Evolutionary conservation across 2,888 invertebrate genomes (phyloP).

Genomic region (Cheilosia urbana): DNA sequence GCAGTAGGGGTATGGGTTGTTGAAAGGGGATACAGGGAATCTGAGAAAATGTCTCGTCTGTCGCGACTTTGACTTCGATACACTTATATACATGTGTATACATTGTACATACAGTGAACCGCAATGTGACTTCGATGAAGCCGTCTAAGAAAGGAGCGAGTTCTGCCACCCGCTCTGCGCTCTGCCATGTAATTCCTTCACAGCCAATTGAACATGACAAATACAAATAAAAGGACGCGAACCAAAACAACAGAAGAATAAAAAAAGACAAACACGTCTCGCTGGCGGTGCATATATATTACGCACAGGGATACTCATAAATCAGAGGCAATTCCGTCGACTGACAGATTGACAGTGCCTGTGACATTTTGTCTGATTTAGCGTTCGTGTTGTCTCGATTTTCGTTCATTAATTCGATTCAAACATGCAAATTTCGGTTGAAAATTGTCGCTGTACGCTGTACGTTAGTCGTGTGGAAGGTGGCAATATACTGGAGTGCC

Average conservation of each 20-base stretch:
- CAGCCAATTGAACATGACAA: constrained; percentile 67
- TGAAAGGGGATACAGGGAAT: not conserved
- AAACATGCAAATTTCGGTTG: constrained; percentile 58
- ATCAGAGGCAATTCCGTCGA: constrained; percentile 68
- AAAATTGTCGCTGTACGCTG: not conserved
- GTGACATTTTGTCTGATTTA: constrained; percentile 67
- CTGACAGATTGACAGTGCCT: constrained; percentile 73
- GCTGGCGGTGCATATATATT: constrained; percentile 59
- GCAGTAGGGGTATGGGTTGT: not conserved
- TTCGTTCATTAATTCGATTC: constrained; percentile 71
- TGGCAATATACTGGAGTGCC: not conserved
- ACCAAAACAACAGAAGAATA: not conserved
- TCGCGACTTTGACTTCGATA: constrained; percentile 21
- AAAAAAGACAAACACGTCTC: constrained; percentile 7
- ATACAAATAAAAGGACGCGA: constrained; percentile 35
- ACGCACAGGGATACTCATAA: constrained; percentile 62
- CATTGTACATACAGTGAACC: constrained; percentile 8
- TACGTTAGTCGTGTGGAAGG: not conserved
- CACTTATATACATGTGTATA: not conserved
- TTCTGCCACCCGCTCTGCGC: not conserved
- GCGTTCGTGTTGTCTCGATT: constrained; percentile 46
- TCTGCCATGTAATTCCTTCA: constrained; percentile 12
- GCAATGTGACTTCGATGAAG: constrained; percentile 37
- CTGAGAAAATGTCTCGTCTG: constrained; percentile 13
- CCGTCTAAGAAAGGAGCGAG: constrained; percentile 9